phyloP scores from a whole-genome alignment of 2,888 invertebrate species.

The Pyrocoelia pectoralis region DNA sequence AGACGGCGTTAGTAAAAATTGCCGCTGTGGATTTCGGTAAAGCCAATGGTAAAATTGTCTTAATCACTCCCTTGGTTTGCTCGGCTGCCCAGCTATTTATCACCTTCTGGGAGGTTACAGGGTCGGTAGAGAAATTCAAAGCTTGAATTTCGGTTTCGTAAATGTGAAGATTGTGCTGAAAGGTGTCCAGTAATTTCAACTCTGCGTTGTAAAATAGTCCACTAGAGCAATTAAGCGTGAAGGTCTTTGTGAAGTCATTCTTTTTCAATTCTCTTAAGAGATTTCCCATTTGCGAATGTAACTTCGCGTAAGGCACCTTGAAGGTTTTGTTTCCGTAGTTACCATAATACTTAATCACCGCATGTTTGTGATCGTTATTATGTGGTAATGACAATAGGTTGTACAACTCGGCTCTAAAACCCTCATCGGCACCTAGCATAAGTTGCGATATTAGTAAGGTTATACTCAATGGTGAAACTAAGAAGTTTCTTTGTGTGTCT shows the following conservation, averaged over 20 bases:
- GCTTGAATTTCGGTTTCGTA: constrained; percentile 49
- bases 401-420: constrained; percentile 51
- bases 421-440: constrained; percentile 55
- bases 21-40: constrained; percentile 52
- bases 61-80: constrained; percentile 57
- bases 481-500: constrained; percentile 48
- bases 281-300: constrained; percentile 53
- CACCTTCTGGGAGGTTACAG: constrained; percentile 35
- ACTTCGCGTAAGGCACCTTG: constrained; percentile 45
- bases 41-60: constrained; percentile 51
- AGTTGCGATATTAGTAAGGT: constrained; percentile 55
- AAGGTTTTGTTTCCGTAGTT: constrained; percentile 38
- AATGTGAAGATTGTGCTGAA: constrained; percentile 44
- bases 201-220: constrained; percentile 50
- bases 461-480: constrained; percentile 58
- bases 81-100: constrained; percentile 54
- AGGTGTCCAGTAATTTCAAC: constrained; percentile 45
- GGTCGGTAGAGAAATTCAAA: constrained; percentile 48
- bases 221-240: constrained; percentile 49
- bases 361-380: constrained; percentile 28
- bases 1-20: constrained; percentile 59
- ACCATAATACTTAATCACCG: constrained; percentile 36
- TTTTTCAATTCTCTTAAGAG: constrained; percentile 48
- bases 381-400: constrained; percentile 50
- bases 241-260: constrained; percentile 39